Base-by-base conservation (phyloP, 1,140 invertebrate species). In the Trichonephila inaurata region DNA sequence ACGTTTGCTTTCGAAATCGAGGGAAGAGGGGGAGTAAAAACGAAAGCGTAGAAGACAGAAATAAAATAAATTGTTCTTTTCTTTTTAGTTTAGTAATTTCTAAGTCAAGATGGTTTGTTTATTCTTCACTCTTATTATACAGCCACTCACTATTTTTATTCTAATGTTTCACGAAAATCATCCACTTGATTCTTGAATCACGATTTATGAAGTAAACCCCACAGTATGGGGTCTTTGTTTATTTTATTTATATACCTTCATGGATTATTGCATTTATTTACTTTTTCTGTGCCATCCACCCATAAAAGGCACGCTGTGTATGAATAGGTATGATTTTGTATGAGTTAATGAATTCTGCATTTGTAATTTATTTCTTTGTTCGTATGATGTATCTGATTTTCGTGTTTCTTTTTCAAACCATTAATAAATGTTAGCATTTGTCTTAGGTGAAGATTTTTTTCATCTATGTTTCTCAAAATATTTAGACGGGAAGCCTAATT, bases 121-220 rank as follows among this genome's bases (percentile, higher is more conserved):
- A 92, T 85, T 92, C 72, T 86, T 86, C 82, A 18, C 82, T 86
- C 18, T 16, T 82, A 60, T 91, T 82, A 82, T 82, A 61, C 62
- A 86, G 81, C 24, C 81, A 66, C 64, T 91, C 58, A 44, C 58
- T 72, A 66, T 72, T 91, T 88, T 91, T 82, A 91, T 91, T 91
- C 77, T 82, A 91, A 91, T 91, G 89, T 21, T 72, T 40, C 77
- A 91, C 82, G 58, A 92, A 92, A 85, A 62, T 40, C 77, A 61
- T 82, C 18, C 28, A 62, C 89, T 82, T 66, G 91, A 92, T 83
- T 92, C 91, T 28, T 33, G 24, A 69, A 92, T 77, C 82, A 92
- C 91, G 91, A 92, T 92, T 92, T 92, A 92, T 40, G 82, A 85
- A 28, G 66, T 92, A 92, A 92, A 58, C 82, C 58, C 61, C 33